phyloP scores from a whole-genome alignment of 2,797 vertebrate genomes.

The Tachyglossus aculeatus region DNA sequence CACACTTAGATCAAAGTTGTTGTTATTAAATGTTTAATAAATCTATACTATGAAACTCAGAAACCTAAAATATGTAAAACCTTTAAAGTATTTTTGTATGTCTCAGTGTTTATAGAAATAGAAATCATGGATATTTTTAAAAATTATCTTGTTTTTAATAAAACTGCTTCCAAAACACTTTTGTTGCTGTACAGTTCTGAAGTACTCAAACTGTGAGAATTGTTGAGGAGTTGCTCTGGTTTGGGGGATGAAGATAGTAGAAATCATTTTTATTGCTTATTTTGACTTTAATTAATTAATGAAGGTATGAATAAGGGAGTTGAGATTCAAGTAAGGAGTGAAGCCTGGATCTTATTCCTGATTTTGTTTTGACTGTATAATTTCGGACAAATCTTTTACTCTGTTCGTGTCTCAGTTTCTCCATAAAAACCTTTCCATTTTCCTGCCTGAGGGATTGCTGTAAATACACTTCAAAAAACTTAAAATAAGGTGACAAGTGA shows the following conservation, averaged over 20 bases:
- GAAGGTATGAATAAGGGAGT: background rate
- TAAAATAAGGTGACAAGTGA: no score
- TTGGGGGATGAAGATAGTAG: background rate
- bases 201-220: background rate
- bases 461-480: no score
- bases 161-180: background rate
- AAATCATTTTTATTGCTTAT: background rate
- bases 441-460: no score
- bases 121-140: background rate
- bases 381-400: no score
- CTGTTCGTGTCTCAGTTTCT: no score
- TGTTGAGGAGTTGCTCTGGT: background rate
- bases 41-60: constrained; percentile 8
- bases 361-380: no score
- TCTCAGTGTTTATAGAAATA: constrained; percentile 19
- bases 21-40: background rate
- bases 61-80: background rate
- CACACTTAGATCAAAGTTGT: background rate
- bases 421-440: no score
- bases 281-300: background rate
- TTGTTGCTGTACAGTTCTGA: background rate
- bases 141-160: constrained; percentile 36
- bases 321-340: background rate
- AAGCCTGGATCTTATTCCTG: background rate
- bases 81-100: background rate